A percentile compares a stretch with the other conserved stretches of the same genome.
Conservation (phyloP, 2,113 vertebrate genomes). For the Macroglossus sobrinus region DNA sequence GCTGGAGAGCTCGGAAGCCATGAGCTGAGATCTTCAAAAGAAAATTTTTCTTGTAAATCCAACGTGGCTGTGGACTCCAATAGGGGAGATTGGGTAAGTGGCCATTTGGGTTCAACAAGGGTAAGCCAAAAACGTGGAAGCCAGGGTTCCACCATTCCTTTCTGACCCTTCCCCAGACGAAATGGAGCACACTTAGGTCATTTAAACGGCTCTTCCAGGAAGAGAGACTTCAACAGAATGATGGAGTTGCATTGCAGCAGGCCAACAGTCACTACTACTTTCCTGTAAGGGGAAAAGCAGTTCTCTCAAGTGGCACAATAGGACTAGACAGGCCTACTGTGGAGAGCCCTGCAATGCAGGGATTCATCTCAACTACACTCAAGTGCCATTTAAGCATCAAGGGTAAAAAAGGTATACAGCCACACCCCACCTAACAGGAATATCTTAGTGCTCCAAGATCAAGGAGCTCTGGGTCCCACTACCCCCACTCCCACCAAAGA, state of each 20-base stretch:
- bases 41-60: conserved; percentile 64
- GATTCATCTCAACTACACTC: background rate
- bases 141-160: conserved; percentile 64
- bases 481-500: background rate
- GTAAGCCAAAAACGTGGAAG: conserved; percentile 36
- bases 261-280: conserved; percentile 69
- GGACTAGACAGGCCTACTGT: conserved; percentile 39
- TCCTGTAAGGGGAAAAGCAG: conserved; percentile 70
- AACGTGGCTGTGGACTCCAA: conserved; percentile 66
- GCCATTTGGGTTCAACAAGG: background rate
- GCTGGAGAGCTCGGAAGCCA: conserved; percentile 90
- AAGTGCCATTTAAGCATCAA: background rate
- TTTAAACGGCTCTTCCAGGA: conserved; percentile 65
- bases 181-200: conserved; percentile 53
- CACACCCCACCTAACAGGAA: background rate
- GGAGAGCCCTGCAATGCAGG: conserved; percentile 14
- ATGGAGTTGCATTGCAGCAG: conserved; percentile 59
- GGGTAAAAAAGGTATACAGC: background rate
- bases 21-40: conserved; percentile 86
- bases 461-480: background rate
- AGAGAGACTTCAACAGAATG: conserved; percentile 65
- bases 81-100: conserved; percentile 57
- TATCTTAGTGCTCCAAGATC: background rate
- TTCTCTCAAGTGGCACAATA: conserved; percentile 66
- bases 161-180: conserved; percentile 59